These are phyloP conservation scores for Phengaris arion DNA, from an alignment of 2,888 invertebrate species.

Conservation along the genomic window DNA sequence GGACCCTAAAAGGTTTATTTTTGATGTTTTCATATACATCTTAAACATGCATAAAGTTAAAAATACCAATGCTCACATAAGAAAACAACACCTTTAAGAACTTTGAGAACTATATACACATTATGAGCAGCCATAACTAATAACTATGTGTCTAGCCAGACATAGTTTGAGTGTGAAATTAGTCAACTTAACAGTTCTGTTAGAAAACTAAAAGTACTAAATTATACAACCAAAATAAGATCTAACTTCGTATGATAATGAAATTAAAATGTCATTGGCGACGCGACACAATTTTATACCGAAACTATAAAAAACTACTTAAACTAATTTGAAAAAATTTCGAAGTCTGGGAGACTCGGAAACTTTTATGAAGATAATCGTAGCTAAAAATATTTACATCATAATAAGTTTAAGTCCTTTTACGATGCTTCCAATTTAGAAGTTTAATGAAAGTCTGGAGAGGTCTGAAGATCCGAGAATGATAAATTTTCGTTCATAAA, in stretches of 20 bases:
- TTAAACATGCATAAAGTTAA: no score
- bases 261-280: neutral
- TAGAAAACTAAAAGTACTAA: neutral
- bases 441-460: slow-evolving; percentile 1
- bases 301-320: slow-evolving; percentile 15
- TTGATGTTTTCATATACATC: no score
- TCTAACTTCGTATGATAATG: neutral
- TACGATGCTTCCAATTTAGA: slow-evolving; percentile 1
- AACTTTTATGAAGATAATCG: slow-evolving; percentile 18
- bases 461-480: neutral
- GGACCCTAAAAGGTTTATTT: no score
- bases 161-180: neutral
- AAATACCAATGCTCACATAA: no score
- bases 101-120: neutral
- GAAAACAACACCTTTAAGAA: neutral
- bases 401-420: slow-evolving; percentile 25
- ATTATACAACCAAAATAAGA: slow-evolving; percentile 3
- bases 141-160: neutral
- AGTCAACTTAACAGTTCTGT: neutral
- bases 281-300: neutral
- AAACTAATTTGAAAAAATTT: neutral
- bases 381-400: slow-evolving; percentile 19
- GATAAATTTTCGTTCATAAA: slow-evolving; percentile 1
- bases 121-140: neutral
- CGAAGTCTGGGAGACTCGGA: neutral